phyloP scores from a whole-genome alignment of 2,113 vertebrate genomes.

The Saccopteryx leptura region DNA sequence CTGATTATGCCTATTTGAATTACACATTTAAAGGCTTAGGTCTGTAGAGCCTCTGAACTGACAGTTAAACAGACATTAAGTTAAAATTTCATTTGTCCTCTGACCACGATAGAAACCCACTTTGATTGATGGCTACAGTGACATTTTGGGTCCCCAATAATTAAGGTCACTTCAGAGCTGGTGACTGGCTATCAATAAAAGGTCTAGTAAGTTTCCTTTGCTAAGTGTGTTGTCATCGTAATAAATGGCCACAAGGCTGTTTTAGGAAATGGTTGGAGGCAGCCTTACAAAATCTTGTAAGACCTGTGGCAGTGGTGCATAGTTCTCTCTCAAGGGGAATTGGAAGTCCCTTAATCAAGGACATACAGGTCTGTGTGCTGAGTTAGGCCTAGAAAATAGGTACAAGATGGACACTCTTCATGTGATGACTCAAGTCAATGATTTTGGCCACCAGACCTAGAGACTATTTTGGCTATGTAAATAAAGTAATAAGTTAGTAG shows the following conservation, averaged over 20 bases:
- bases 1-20: not conserved
- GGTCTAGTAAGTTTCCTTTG: not conserved
- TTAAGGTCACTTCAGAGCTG: not conserved
- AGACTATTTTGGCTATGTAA: not conserved
- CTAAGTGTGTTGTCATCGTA: not conserved
- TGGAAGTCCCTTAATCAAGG: not conserved
- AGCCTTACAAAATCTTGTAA: not conserved
- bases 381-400: not conserved
- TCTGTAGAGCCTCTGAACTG: not conserved
- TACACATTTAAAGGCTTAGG: not conserved
- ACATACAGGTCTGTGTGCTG: not conserved
- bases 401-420: not conserved
- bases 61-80: not conserved
- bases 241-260: not conserved
- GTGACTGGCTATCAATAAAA: conserved; percentile 3
- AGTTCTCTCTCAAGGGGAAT: not conserved
- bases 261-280: not conserved
- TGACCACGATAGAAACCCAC: not conserved
- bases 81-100: conserved; percentile 10
- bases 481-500: not conserved
- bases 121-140: not conserved
- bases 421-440: not conserved
- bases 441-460: not conserved
- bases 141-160: conserved; percentile 7
- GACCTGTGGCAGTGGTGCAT: not conserved